A percentile compares a stretch with the other conserved stretches of the same genome.
Conservation (phyloP, 2,113 vertebrate species). For the Stegostoma tigrinum region DNA sequence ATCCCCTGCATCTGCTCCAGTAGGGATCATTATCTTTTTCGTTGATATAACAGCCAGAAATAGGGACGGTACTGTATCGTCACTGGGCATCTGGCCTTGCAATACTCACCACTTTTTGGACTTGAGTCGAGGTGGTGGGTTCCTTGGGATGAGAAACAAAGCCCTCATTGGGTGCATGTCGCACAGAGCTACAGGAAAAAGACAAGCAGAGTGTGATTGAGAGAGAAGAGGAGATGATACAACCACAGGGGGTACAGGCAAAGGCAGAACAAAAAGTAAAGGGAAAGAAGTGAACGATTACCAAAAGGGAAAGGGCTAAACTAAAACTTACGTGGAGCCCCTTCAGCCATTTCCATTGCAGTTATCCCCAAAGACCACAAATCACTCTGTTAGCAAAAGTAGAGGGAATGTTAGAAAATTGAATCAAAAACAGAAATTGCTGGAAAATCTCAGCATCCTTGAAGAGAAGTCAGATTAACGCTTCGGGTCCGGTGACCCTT, state of each 20-base stretch:
- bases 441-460: too few relatives aligned
- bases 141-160: conserved; percentile 95
- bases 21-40: neutral
- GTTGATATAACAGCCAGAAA: neutral
- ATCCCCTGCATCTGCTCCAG: neutral
- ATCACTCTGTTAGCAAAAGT: conserved; percentile 53
- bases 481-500: too few relatives aligned
- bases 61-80: neutral
- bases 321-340: conserved; percentile 86
- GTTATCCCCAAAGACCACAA: conserved; percentile 56
- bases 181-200: conserved; percentile 75
- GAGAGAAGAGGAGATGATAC: neutral
- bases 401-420: neutral
- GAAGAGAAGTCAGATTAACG: too few relatives aligned
- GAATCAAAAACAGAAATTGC: too few relatives aligned
- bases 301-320: neutral
- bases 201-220: conserved; percentile 37
- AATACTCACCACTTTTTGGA: conserved; percentile 93
- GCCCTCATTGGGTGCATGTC: conserved; percentile 99
- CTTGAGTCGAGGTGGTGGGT: conserved; percentile 89
- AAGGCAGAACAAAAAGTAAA: neutral
- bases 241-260: neutral
- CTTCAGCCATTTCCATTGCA: conserved; percentile 97
- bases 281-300: neutral
- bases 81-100: neutral